A percentile compares a stretch with the other conserved stretches of the same genome.
These are phyloP conservation scores for Hexactinellida sp. DNA, from an alignment of 37 sponge, comb jelly and placozoan species.

Conservation along the genomic window DNA sequence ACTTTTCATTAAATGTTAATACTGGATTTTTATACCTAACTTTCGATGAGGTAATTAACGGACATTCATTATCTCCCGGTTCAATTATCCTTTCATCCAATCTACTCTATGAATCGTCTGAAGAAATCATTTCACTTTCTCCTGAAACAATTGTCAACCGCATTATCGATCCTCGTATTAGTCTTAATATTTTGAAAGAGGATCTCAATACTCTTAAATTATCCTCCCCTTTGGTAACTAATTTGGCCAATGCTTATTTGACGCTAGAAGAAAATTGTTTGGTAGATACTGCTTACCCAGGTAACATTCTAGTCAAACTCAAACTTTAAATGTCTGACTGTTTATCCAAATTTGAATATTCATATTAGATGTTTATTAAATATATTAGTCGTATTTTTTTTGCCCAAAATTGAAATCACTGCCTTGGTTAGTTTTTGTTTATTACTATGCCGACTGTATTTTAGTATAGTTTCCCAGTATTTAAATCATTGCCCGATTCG, in stretches of 20 bases:
- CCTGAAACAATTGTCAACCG: not conserved
- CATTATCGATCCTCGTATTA: not conserved
- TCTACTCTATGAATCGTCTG: not conserved
- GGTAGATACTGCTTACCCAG: not conserved
- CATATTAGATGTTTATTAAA: not conserved
- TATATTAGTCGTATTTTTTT: not conserved
- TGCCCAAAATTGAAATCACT: too few relatives aligned
- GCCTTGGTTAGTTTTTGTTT: too few relatives aligned
- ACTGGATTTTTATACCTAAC: not conserved
- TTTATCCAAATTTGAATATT: not conserved
- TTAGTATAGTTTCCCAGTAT: too few relatives aligned
- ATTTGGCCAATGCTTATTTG: slow-evolving; percentile 10
- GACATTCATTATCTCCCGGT: not conserved
- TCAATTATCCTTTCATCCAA: not conserved
- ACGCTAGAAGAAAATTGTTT: not conserved
- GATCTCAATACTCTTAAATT: slow-evolving; percentile 20
- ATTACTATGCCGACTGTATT: too few relatives aligned
- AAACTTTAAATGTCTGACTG: not conserved
- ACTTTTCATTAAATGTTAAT: not conserved
- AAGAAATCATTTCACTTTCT: not conserved
- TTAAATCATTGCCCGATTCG: too few relatives aligned
- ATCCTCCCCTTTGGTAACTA: not conserved
- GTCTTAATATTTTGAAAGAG: not conserved
- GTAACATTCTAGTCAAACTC: not conserved
- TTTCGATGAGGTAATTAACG: not conserved